These are phyloP conservation scores for Champsocephalus esox DNA, from an alignment of 2,797 vertebrate genomes.

Conservation along the genomic window DNA sequence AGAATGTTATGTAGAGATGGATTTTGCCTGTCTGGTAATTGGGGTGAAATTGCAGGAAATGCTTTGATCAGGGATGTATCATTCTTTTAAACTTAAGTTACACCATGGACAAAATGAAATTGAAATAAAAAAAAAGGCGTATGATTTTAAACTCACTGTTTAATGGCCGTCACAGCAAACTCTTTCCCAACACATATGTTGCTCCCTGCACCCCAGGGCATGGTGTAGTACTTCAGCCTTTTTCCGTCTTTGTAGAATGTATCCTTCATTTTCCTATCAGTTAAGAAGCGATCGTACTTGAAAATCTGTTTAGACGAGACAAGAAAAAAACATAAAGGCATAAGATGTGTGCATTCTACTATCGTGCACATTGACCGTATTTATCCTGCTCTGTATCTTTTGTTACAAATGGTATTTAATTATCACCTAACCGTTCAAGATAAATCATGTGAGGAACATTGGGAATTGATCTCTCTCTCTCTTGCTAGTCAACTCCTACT, in stretches of 20 bases:
- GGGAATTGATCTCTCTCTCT: constrained; percentile 24
- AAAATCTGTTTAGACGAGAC: constrained; percentile 78
- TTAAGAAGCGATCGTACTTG: constrained; percentile 91
- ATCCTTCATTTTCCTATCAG: constrained; percentile 82
- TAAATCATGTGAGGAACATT: constrained; percentile 16
- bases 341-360: neutral
- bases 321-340: neutral
- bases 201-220: constrained; percentile 93
- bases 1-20: constrained; percentile 35
- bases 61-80: constrained; percentile 48
- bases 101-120: constrained; percentile 18
- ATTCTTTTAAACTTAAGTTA: constrained; percentile 21
- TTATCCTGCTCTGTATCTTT: neutral
- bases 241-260: constrained; percentile 87
- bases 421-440: constrained; percentile 8
- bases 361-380: constrained; percentile 5
- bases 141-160: constrained; percentile 82
- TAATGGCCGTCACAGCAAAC: constrained; percentile 89
- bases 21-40: constrained; percentile 38
- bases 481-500: constrained; percentile 9
- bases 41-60: constrained; percentile 41
- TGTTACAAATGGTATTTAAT: constrained; percentile 20
- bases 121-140: neutral
- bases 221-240: constrained; percentile 85
- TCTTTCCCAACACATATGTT: constrained; percentile 90